Base-by-base conservation (phyloP, 2,113 vertebrate genomes). In the Triplophysa tibetana region DNA sequence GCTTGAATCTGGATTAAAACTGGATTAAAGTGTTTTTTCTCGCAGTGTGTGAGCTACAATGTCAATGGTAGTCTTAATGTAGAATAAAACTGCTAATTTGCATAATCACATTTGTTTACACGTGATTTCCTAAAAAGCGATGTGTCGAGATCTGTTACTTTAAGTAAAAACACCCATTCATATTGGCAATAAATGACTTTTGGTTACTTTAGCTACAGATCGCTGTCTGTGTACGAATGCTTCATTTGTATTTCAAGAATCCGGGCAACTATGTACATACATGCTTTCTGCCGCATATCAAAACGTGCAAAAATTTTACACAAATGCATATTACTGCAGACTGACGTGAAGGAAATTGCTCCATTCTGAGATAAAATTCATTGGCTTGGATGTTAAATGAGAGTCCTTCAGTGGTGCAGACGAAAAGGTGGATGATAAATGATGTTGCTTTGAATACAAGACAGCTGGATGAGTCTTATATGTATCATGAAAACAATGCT, bases 401-500 rank as follows among this genome's bases (percentile, higher is more conserved):
- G 16, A 41, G 58, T 38, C 17, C 14, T 43, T 78, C 50, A 54
- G 41, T 2, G 48, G 58, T 63, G 26, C 33, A 45, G 62, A 74
- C 12, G 8, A 63, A 24, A 29, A 9, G 24, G 26, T 63, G 14
- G 61, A 61, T 61, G 56, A 74, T 74, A 74, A 74, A 74, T 74
- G 0, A 61, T 45, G 33, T 26, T 74, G 23, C 38, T 45, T 45
- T 43, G 38, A 61, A 21, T 61, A 61, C 23, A 61, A 21, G 69
- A 56, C 69, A 72, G 29, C 50, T n/a, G 54, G 50, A 72, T 38
- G 69, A 70, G 26, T 70, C 69, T 72, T 58, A 38, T 72, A 58
- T 72, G 69, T 58, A 72, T 21, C 26, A 38, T 56, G 29, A 72
- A 58, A 9, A 58, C 26, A 72, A 72, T 72, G 50, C 26, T 56